phyloP scores from a whole-genome alignment of 2,888 invertebrate species.

The Dorcus parallelipipedus region DNA sequence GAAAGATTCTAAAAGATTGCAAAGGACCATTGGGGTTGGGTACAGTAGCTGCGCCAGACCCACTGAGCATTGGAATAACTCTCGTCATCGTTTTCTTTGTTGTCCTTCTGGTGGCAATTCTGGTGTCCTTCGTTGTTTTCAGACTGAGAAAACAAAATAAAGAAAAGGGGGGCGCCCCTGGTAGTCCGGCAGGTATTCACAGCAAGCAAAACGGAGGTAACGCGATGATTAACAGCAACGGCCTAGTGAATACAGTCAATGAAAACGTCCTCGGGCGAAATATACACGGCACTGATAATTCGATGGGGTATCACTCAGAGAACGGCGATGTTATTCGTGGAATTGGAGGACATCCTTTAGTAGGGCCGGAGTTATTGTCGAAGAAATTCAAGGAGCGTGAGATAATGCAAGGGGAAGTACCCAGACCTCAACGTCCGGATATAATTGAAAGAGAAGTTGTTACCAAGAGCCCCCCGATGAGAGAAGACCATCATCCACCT shows the following conservation, averaged over 20 bases:
- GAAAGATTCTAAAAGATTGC: conserved; percentile 74
- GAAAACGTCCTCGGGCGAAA: conserved; percentile 68
- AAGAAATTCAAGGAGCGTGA: conserved; percentile 88
- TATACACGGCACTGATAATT: conserved; percentile 66
- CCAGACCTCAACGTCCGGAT: conserved; percentile 84
- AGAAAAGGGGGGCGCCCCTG: conserved; percentile 71
- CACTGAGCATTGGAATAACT: conserved; percentile 88
- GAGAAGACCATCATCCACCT: conserved; percentile 77
- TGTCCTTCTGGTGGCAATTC: conserved; percentile 81
- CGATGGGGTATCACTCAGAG: conserved; percentile 69
- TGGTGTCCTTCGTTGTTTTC: conserved; percentile 90
- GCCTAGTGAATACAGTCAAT: conserved; percentile 63
- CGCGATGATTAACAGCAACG: conserved; percentile 66
- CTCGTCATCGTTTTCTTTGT: conserved; percentile 93
- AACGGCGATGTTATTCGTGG: conserved; percentile 73
- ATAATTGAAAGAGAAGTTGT: conserved; percentile 89
- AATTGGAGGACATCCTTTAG: conserved; percentile 72
- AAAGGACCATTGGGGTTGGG: conserved; percentile 72
- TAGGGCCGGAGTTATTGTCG: conserved; percentile 81
- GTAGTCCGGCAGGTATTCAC: conserved; percentile 66
- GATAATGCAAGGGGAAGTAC: conserved; percentile 66
- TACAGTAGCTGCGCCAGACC: conserved; percentile 76
- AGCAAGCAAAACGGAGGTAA: conserved; percentile 75
- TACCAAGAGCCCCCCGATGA: conserved; percentile 75
- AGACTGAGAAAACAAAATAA: conserved; percentile 82